phyloP scores from a whole-genome alignment of 2,113 vertebrate genomes.

The Dromas ardeola region DNA sequence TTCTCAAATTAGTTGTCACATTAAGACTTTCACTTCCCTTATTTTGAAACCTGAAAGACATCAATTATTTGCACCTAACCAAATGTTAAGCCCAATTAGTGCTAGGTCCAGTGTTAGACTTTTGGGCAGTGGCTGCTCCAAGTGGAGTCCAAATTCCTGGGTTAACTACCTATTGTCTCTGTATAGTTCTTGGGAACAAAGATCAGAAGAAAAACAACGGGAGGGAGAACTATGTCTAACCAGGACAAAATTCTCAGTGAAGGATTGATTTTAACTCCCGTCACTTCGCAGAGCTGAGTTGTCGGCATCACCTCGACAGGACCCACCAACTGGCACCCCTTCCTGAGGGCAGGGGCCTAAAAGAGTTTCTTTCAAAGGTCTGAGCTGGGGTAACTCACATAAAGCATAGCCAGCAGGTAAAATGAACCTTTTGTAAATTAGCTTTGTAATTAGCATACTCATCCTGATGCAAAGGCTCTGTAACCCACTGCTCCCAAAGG shows the following conservation, averaged over 20 bases:
- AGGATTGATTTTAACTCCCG: not conserved
- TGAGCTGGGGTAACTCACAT: not conserved
- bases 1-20: not conserved
- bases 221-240: not conserved
- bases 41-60: not conserved
- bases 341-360: not conserved
- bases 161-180: not conserved
- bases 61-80: not conserved
- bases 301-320: fast-evolving
- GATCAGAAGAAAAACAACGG: not conserved
- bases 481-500: not conserved
- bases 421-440: not conserved
- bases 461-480: not conserved
- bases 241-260: not conserved
- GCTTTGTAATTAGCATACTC: not conserved
- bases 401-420: not conserved
- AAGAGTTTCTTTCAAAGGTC: not conserved
- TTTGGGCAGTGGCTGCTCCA: not conserved
- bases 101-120: not conserved
- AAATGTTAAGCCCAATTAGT: not conserved
- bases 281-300: not conserved
- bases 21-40: not conserved
- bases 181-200: not conserved
- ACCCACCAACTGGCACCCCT: not conserved
- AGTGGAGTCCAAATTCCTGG: not conserved